Evolutionary conservation across 2,113 vertebrate species (phyloP), one percentile per base, ranked within the genome.

Genomic region (Entomyzon cyanotis): DNA sequence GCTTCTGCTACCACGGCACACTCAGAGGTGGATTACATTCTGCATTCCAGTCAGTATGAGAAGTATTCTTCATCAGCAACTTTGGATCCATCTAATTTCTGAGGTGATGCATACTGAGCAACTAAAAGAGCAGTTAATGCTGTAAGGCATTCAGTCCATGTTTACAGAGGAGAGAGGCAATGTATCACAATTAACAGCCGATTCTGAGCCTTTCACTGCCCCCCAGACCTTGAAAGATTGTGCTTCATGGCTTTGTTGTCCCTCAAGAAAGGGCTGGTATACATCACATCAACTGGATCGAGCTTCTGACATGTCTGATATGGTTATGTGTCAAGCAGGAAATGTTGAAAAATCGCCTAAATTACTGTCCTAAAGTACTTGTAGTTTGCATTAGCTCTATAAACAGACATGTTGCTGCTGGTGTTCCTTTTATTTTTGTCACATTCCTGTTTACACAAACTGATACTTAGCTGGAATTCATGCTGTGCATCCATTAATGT

Each of bases 391-490:
- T 93, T 97, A 95, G 64, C 52, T 74, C 60, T 90, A 93, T 94
- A 94, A 96, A 91, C 63, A 94, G 73, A 91, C 74, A 59, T 67
- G 49, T 67, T 85, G 35, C 84, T 89, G 82, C 75, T 94, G 75
- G 49, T 69, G 50, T 78, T 91, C 69, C 75, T 96, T 95, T 92
- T 92, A 96, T 97, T 98, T 98, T 98, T 97, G 97, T 97, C 95
- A 49, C 88, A 58, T 71, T 75, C 62, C 90, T 98, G 97, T 98
- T 98, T 98, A 98, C 71, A 84, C 17, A 75, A 87, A 98, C 97
- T 98, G 98, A 96, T 97, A 97, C 96, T 98, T 97, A 96, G 97
- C 95, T 98, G 96, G 97, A 97, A 97, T 96, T 98, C 94, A 88
- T 93, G 87, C 89, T 91, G 58, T 59, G 52, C 39, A 92, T 92